Percentiles rank a stretch among this genome's conserved stretches.
Evolutionary conservation across 2,113 vertebrate genomes (phyloP).

Genomic region (Upupa epops): DNA sequence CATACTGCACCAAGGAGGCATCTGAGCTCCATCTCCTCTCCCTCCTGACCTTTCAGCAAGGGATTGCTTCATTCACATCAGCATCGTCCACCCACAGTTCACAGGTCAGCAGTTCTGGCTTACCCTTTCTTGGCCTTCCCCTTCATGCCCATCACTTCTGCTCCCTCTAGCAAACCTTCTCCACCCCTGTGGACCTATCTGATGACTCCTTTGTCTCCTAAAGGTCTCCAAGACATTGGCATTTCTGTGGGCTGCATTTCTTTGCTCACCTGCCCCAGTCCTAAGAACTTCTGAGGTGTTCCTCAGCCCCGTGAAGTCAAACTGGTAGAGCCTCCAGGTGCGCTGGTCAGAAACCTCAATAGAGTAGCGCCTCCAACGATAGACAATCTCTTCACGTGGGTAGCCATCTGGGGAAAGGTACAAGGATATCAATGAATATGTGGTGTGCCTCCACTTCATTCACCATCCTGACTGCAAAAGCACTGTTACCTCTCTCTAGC

Average conservation of each 20-base stretch:
- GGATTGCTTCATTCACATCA: background rate
- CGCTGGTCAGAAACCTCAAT: slow-evolving; percentile 77
- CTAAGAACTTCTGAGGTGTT: slow-evolving; percentile 74
- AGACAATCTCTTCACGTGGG: slow-evolving; percentile 72
- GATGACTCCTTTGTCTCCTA: background rate
- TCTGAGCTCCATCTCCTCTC: background rate
- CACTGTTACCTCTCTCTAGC: background rate
- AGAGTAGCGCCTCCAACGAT: slow-evolving; percentile 77
- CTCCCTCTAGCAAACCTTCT: background rate
- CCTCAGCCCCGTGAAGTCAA: slow-evolving; percentile 77
- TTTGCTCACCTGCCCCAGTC: slow-evolving; percentile 71
- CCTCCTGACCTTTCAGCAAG: background rate
- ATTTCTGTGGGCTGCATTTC: background rate
- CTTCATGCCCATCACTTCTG: background rate
- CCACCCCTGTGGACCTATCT: background rate
- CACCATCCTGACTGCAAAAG: background rate
- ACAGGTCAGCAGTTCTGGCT: background rate
- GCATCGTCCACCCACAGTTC: background rate
- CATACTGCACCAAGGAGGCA: background rate
- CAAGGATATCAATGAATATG: background rate
- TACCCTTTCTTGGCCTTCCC: background rate
- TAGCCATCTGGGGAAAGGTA: slow-evolving; percentile 75
- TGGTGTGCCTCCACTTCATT: background rate
- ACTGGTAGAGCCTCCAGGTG: slow-evolving; percentile 82
- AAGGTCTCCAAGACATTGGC: background rate